phyloP scores from a whole-genome alignment of 1,140 invertebrate species.

The Drosophila azteca region DNA sequence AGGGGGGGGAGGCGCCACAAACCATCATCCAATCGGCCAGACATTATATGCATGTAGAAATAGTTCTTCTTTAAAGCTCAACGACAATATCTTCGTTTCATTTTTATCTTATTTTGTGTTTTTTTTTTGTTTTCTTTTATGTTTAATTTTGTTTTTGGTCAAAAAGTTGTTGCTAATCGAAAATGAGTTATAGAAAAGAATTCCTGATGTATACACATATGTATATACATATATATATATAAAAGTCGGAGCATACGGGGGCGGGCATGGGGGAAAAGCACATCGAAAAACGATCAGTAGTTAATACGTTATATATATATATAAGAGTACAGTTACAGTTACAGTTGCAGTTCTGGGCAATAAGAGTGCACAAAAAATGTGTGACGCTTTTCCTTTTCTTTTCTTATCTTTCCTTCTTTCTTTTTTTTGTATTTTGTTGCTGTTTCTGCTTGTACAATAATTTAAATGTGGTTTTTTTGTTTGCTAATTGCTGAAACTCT shows the following conservation, averaged over 20 bases:
- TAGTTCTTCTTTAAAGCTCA: conserved; percentile 48
- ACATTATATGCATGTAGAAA: too few species aligned
- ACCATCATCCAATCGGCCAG: too few species aligned
- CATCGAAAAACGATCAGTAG: conserved; percentile 59
- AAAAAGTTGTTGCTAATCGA: conserved; percentile 39
- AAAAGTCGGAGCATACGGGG: conserved; percentile 56
- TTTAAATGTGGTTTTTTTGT: conserved; percentile 11
- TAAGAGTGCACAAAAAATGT: conserved; percentile 46
- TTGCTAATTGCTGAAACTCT: conserved; percentile 58
- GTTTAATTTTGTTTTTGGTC: conserved; percentile 27
- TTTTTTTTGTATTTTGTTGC: conserved; percentile 4
- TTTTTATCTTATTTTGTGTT: conserved; percentile 3
- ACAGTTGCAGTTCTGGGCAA: conserved; percentile 31
- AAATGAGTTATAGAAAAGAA: conserved; percentile 30
- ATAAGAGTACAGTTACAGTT: conserved; percentile 46
- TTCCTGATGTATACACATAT: conserved; percentile 34
- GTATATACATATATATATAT: conserved; percentile 32
- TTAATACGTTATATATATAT: conserved; percentile 46
- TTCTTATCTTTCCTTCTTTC: too few species aligned
- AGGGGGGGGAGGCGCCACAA: too few species aligned
- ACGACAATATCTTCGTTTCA: conserved; percentile 16
- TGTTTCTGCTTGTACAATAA: conserved; percentile 26
- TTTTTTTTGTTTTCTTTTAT: conserved; percentile 2
- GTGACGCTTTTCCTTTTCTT: conserved; percentile 6
- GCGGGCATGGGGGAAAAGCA: conserved; percentile 42